Evolutionary conservation across 1,140 invertebrate species (phyloP).

Genomic region (Arion vulgaris): DNA sequence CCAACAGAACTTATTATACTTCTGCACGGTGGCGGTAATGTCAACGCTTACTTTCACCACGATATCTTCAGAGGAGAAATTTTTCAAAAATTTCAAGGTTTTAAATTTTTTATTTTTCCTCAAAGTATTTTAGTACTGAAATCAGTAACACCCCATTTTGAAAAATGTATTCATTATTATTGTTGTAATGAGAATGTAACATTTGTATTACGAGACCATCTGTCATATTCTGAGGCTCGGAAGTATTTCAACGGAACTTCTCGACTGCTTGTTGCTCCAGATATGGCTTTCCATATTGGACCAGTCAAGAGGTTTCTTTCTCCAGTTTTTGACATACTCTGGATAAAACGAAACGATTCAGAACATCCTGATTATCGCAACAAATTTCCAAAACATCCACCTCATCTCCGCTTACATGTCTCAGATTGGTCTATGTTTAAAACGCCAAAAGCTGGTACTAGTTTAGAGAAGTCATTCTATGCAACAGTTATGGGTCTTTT

Average conservation of each 20-base stretch:
- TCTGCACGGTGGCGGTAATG: slow-evolving; percentile 50
- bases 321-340: slow-evolving; percentile 43
- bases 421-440: slow-evolving; percentile 35
- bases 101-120: slow-evolving; percentile 40
- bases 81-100: slow-evolving; percentile 34
- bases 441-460: neutral
- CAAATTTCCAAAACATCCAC: neutral
- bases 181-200: slow-evolving; percentile 41
- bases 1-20: slow-evolving; percentile 38
- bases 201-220: slow-evolving; percentile 48
- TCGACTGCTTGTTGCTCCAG: slow-evolving; percentile 38
- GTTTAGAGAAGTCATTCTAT: neutral
- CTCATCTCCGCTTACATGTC: slow-evolving; percentile 18
- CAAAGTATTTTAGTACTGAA: slow-evolving; percentile 43
- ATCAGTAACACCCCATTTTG: neutral
- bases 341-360: slow-evolving; percentile 35
- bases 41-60: slow-evolving; percentile 38
- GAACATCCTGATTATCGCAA: slow-evolving; percentile 39
- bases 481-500: slow-evolving; percentile 21
- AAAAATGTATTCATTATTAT: slow-evolving; percentile 22
- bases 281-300: slow-evolving; percentile 49
- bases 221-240: slow-evolving; percentile 40
- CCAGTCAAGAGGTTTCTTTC: slow-evolving; percentile 23
- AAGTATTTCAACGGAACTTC: slow-evolving; percentile 28
- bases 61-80: slow-evolving; percentile 18